Evolutionary conservation across 2,113 vertebrate species (phyloP), one percentile per base, ranked within the genome.

Genomic region (Onychostruthus taczanowskii): DNA sequence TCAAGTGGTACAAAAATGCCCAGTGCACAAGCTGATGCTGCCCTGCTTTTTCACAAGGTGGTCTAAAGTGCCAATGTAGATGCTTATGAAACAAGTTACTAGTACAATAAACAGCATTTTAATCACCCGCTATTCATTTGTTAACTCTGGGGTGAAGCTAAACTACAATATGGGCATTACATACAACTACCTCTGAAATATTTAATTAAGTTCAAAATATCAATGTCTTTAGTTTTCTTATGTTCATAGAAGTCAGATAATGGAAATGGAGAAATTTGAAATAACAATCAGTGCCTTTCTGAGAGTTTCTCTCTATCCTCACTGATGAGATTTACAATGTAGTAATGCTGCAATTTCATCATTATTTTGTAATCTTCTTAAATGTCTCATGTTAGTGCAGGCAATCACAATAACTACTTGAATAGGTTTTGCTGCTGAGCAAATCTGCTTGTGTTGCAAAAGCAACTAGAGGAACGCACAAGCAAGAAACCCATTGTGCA

Each of bases 361-460:
- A 94, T 95, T 95, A 96, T 95, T 95, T 96, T 95, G 95, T 96
- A 96, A 96, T 96, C 95, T 95, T 89, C 89, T 96, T 95, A 95
- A 96, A 97, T 27, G 95, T 93, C 89, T 97, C 84, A 52, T 94
- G 89, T 90, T 94, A 87, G 84, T 72, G 96, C 94, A 93, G 75
- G 93, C 89, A 93, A 93, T 94, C 81, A 87, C 77, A 96, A 68
- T 89, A 95, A 91, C 89, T 79, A 69, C 81, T 96, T 73, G 84
- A 92, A 87, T 91, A 91, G 87, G 84, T 84, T 95, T 94, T 95
- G 91, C 87, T 94, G 87, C 84, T 82, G 74, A 78, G 81, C 31
- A 79, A 92, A 96, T 88, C 90, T 93, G 85, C 85, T 94, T 91
- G 91, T 91, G 62, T 95, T 95, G 95, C 95, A 97, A 94, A 95